Evolutionary conservation across 2,113 vertebrate genomes (phyloP), one percentile per base, ranked within the genome.

Genomic region (Callochromis pleurospilus): DNA sequence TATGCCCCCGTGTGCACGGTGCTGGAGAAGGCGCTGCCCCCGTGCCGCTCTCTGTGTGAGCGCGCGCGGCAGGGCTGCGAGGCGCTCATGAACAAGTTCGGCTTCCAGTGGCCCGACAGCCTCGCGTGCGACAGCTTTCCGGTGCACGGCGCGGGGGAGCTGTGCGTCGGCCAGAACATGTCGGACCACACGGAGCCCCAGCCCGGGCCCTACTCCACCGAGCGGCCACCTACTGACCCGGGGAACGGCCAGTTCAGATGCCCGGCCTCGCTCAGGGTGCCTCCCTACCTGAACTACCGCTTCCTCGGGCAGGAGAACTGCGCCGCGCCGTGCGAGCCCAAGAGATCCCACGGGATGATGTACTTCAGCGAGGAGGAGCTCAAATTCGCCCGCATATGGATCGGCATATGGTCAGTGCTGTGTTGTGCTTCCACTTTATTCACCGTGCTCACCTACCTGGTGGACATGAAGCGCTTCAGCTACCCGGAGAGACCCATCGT

Each of bases 391-490:
- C 90, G 97, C 82, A 98, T 98, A 10, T 99, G 98, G 98, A 98
- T 99, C 49, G 98, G 97, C 33, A 98, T 98, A 92, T 99, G 98
- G 98, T 99, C 98, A 0, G 97, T 98, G 58, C 89, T 99, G 38
- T 99, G 98, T 85, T 99, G 98, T 5, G 98, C 98, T 4, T 99
- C 98, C 94, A 99, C 98, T 0, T 91, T 99, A 4, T 99, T 99
- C 96, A 99, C 98, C 0, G 98, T 99, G 38, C 96, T 99, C 55
- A 99, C 98, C 45, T 99, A 99, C 90, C 94, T 99, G 94, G 98
- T 99, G 96, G 98, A 99, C 96, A 98, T 99, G 98, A 96, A 97
- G 94, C 96, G 98, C 53, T 99, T 99, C 95, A 98, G 98, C 94
- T 99, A 99, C 93, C 98, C 98, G 0, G 98, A 99, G 94, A 90